A percentile compares a stretch with the other conserved stretches of the same genome.
Conservation (phyloP, 2,888 invertebrate genomes). For the Julus scanicus region DNA sequence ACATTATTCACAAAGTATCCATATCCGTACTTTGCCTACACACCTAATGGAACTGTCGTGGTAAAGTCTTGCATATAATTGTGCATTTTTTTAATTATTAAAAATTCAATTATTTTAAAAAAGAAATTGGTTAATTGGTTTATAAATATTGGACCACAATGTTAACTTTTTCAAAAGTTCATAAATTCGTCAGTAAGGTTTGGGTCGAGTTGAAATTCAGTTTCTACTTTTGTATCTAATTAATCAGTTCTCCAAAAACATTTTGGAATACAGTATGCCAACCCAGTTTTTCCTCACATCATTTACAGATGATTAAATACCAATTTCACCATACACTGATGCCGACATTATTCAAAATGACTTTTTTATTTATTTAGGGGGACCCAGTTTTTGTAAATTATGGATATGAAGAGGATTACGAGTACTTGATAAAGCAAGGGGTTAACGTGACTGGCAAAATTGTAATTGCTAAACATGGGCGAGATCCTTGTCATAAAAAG, state of each 20-base stretch:
- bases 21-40: constrained; percentile 33
- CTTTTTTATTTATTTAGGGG: background rate
- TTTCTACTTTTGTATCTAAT: no score
- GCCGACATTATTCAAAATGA: background rate
- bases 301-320: no score
- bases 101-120: background rate
- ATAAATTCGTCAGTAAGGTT: background rate
- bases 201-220: no score
- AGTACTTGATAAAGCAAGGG: background rate
- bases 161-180: background rate
- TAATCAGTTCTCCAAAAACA: background rate
- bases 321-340: no score
- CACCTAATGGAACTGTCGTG: constrained; percentile 13
- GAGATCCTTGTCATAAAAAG: background rate
- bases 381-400: background rate
- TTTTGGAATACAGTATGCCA: background rate
- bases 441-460: background rate
- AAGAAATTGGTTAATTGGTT: background rate
- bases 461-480: background rate
- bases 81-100: background rate
- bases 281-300: no score
- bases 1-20: background rate
- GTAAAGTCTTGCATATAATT: background rate
- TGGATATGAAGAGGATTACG: constrained; percentile 2
- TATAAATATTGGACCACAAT: background rate